Evolutionary conservation across 2,797 vertebrate species (phyloP), one percentile per base, ranked within the genome.

Genomic region (Micropoecilia bifurca): DNA sequence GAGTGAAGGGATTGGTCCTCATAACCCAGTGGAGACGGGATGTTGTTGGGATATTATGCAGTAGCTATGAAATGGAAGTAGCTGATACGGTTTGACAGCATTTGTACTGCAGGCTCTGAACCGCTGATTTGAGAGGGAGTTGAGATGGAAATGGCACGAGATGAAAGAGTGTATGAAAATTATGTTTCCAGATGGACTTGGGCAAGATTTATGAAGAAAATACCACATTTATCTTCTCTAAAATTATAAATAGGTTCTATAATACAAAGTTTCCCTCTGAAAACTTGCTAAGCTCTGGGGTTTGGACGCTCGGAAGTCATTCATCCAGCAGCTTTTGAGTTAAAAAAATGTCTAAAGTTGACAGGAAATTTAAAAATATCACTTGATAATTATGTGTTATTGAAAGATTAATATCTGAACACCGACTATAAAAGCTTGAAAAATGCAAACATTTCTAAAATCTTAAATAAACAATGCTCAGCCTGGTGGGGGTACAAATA

Each of bases 81-180:
- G 71, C 79, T 78, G 83, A 88, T 90, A 77, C 78, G 72, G 71
- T 87, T 81, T 90, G 90, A 85, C 91, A 89, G 83, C 48, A 68
- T 90, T 87, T 85, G 73, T 73, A 80, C 91, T 89, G 76, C 81
- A 83, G 83, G 89, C 77, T 55, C 69, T 18, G 41, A 80, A 75
- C 2, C 30, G 68, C 85, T 85, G 83, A 85, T 85, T 73, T 83
- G 36, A 85, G 75, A 79, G 81, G 33, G 81, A 87, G 78, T 76
- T 73, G 72, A 74, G 76, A 85, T 39, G 33, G 80, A 77, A 77
- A 78, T 45, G 46, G 84, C 57, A 78, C 14, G 28, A 81, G 82
- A 83, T 39, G 45, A 79, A 77, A 55, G 73, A 74, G 45, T 3
- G 3, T 76, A 77, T 57, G 66, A 87, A 63, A 57, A 41, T 57